These are phyloP conservation scores for Leptinotarsa texana DNA, from an alignment of 1,140 invertebrate genomes.

Conservation along the genomic window DNA sequence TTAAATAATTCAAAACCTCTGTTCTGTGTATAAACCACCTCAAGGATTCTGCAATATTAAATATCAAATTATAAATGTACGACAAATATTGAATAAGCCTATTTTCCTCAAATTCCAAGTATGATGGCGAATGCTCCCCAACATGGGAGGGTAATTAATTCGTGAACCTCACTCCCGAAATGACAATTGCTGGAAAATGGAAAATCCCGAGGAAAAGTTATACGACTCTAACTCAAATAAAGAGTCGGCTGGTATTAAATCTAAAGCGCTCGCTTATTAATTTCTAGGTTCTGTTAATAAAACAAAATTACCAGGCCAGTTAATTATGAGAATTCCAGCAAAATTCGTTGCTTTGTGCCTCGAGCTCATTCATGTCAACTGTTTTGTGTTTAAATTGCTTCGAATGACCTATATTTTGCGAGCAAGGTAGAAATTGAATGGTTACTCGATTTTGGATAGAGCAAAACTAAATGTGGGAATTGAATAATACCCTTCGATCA, in stretches of 20 bases:
- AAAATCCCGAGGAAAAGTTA: slow-evolving; percentile 20
- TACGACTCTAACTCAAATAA: slow-evolving; percentile 12
- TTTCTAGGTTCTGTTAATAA: slow-evolving; percentile 18
- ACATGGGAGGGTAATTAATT: slow-evolving; percentile 16
- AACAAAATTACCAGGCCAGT: slow-evolving; percentile 16
- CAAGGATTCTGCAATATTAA: too few species aligned
- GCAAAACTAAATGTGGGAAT: background rate
- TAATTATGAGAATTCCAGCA: slow-evolving; percentile 3
- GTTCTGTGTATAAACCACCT: too few species aligned
- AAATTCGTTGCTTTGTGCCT: background rate
- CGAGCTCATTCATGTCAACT: background rate
- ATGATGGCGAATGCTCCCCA: background rate
- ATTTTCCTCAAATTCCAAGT: slow-evolving; percentile 7
- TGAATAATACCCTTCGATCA: background rate
- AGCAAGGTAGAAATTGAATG: background rate
- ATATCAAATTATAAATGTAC: background rate
- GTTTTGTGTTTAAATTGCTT: background rate
- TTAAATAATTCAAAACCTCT: too few species aligned
- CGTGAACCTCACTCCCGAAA: slow-evolving; percentile 8
- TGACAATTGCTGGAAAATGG: slow-evolving; percentile 20
- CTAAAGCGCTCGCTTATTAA: slow-evolving; percentile 16
- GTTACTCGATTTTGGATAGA: background rate
- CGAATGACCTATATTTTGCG: background rate
- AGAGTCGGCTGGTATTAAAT: slow-evolving; percentile 15
- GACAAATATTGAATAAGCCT: slow-evolving; percentile 4